Evolutionary conservation across 2,888 invertebrate species (phyloP).

Genomic region (Drosophila prostipennis): DNA sequence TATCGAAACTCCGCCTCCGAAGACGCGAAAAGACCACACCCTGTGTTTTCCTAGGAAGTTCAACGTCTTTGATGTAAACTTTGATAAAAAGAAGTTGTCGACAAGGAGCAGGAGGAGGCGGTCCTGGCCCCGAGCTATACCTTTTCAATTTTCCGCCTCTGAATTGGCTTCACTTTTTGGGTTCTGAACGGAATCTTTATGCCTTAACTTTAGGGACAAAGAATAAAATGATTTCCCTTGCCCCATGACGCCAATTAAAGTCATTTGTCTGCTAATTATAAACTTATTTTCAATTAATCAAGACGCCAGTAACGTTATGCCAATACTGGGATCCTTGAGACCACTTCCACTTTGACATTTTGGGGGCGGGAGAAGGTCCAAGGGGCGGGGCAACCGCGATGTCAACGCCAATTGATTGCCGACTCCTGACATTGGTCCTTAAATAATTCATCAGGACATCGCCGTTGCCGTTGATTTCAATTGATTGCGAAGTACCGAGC

Average conservation of each 20-base stretch:
- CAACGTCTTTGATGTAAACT: slow-evolving; percentile 67
- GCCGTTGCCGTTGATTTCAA: slow-evolving; percentile 65
- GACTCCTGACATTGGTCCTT: slow-evolving; percentile 36
- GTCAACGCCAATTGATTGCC: slow-evolving; percentile 76
- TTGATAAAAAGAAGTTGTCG: slow-evolving; percentile 28
- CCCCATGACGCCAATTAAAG: slow-evolving; percentile 37
- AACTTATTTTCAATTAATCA: slow-evolving; percentile 79
- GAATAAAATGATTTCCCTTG: slow-evolving; percentile 13
- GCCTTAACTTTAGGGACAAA: not conserved
- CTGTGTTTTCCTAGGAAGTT: slow-evolving; percentile 8
- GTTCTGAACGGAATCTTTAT: slow-evolving; percentile 15
- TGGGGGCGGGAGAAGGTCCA: slow-evolving; percentile 8
- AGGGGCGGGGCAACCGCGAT: slow-evolving; percentile 36
- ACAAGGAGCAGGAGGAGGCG: slow-evolving; percentile 18
- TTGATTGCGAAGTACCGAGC: slow-evolving; percentile 62
- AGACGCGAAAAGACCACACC: slow-evolving; percentile 39
- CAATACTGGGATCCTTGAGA: slow-evolving; percentile 15
- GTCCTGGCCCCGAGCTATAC: slow-evolving; percentile 46
- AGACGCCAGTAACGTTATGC: slow-evolving; percentile 43
- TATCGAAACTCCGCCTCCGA: slow-evolving; percentile 38
- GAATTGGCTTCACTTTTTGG: slow-evolving; percentile 39
- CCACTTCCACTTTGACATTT: slow-evolving; percentile 43
- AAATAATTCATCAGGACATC: slow-evolving; percentile 71
- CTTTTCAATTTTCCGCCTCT: slow-evolving; percentile 53
- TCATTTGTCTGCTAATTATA: slow-evolving; percentile 64